Percentiles rank a stretch among this genome's conserved stretches.
Conservation (phyloP, 1,140 invertebrate species). For the Megalopta genalis region DNA sequence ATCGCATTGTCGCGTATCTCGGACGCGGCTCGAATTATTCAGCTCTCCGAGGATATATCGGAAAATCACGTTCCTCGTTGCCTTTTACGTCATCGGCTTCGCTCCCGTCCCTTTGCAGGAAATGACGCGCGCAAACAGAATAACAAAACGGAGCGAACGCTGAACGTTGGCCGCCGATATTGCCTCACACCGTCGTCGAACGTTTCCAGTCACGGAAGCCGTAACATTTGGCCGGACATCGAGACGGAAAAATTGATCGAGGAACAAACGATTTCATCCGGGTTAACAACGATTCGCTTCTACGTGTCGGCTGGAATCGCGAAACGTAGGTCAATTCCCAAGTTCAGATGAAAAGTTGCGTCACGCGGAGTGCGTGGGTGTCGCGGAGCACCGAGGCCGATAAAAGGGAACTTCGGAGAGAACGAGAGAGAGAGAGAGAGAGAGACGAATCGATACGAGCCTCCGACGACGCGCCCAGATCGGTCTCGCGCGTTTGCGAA, state of each 20-base stretch:
- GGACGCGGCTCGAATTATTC: slow-evolving; percentile 33
- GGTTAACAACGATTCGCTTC: too few species aligned
- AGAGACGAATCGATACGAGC: too few species aligned
- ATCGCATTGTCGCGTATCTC: slow-evolving; percentile 29
- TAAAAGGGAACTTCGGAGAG: neutral
- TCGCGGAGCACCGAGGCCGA: too few species aligned
- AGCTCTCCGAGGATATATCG: slow-evolving; percentile 16
- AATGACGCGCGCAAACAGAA: slow-evolving; percentile 19
- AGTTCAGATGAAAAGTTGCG: too few species aligned
- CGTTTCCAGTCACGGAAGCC: neutral
- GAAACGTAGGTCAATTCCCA: too few species aligned
- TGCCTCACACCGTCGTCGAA: neutral
- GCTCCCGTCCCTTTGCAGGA: slow-evolving; percentile 24
- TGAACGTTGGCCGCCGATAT: neutral
- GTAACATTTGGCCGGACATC: neutral
- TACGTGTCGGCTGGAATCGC: too few species aligned
- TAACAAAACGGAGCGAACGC: slow-evolving; percentile 2
- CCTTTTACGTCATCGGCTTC: slow-evolving; percentile 17
- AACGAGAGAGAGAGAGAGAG: neutral
- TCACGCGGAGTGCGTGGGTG: too few species aligned
- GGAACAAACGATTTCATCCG: too few species aligned
- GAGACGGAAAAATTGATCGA: too few species aligned
- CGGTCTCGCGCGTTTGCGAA: neutral
- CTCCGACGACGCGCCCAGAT: neutral
- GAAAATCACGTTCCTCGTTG: slow-evolving; percentile 22